Conservation (phyloP, 2,888 invertebrate genomes). For the Eupithecia vulgata region DNA sequence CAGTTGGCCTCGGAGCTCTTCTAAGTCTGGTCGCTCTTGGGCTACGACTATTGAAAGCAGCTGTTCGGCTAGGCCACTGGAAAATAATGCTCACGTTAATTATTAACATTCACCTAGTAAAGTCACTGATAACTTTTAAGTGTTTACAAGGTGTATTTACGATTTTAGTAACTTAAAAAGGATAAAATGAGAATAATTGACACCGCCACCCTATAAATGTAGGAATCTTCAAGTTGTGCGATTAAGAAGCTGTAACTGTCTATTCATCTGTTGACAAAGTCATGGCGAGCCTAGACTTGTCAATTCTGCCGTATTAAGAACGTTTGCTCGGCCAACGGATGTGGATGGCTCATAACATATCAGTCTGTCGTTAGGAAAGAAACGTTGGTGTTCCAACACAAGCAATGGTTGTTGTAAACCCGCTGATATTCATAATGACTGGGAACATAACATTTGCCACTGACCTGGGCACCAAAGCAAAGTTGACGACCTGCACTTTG, state of each 20-base stretch:
- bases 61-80: constrained; percentile 93
- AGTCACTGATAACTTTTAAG: too few relatives aligned
- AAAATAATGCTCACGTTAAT: background rate
- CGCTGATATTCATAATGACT: too few relatives aligned
- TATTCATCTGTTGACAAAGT: too few relatives aligned
- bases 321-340: too few relatives aligned
- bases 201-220: too few relatives aligned
- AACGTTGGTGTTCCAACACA: background rate
- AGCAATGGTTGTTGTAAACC: too few relatives aligned
- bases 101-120: background rate
- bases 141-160: too few relatives aligned
- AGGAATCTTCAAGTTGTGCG: too few relatives aligned
- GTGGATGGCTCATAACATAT: background rate
- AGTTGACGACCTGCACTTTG: constrained; percentile 94
- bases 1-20: constrained; percentile 91
- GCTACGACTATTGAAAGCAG: constrained; percentile 93
- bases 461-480: constrained; percentile 92
- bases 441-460: background rate
- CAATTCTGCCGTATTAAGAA: background rate
- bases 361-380: background rate
- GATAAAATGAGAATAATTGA: too few relatives aligned
- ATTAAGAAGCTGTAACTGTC: too few relatives aligned
- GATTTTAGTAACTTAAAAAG: too few relatives aligned
- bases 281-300: background rate
- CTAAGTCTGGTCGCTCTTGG: constrained; percentile 94